phyloP scores from a whole-genome alignment of 2,888 invertebrate species.

The Hypomecis atomaria region DNA sequence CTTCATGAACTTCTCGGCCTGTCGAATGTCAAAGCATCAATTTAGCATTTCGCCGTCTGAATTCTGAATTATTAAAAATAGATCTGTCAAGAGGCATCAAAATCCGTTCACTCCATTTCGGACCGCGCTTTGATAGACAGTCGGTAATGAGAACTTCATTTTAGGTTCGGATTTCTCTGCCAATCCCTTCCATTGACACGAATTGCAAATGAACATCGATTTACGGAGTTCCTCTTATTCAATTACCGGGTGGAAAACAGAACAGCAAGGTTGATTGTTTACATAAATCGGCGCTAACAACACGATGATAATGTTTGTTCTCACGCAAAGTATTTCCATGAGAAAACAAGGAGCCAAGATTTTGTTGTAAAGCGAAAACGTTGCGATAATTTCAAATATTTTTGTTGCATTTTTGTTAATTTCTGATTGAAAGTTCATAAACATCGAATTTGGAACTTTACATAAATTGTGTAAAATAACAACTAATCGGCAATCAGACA shows the following conservation, averaged over 20 bases:
- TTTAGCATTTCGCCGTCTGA: slow-evolving; percentile 37
- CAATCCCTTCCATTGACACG: slow-evolving; percentile 51
- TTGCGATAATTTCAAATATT: too few species aligned
- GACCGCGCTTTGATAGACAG: slow-evolving; percentile 51
- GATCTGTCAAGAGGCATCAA: slow-evolving; percentile 52
- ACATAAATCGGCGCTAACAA: slow-evolving; percentile 12
- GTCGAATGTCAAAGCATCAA: slow-evolving; percentile 29
- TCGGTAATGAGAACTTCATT: slow-evolving; percentile 57
- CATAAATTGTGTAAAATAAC: too few species aligned
- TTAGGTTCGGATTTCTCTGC: slow-evolving; percentile 51
- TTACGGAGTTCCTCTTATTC: slow-evolving; percentile 43
- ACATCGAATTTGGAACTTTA: not conserved
- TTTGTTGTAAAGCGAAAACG: too few species aligned
- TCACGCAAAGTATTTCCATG: too few species aligned
- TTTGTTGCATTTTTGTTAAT: too few species aligned
- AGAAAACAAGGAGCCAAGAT: not conserved
- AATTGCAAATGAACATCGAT: slow-evolving; percentile 53
- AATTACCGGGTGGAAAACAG: slow-evolving; percentile 40
- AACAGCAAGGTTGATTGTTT: slow-evolving; percentile 31
- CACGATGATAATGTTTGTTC: not conserved
- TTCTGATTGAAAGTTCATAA: too few species aligned
- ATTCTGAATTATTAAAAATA: slow-evolving; percentile 52
- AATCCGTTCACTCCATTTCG: slow-evolving; percentile 53
- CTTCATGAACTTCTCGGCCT: slow-evolving; percentile 32
- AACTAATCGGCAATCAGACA: too few species aligned